A percentile compares a stretch with the other conserved stretches of the same genome.
These are phyloP conservation scores for Turdus rufiventris DNA, from an alignment of 2,113 vertebrate genomes.

Conservation along the genomic window DNA sequence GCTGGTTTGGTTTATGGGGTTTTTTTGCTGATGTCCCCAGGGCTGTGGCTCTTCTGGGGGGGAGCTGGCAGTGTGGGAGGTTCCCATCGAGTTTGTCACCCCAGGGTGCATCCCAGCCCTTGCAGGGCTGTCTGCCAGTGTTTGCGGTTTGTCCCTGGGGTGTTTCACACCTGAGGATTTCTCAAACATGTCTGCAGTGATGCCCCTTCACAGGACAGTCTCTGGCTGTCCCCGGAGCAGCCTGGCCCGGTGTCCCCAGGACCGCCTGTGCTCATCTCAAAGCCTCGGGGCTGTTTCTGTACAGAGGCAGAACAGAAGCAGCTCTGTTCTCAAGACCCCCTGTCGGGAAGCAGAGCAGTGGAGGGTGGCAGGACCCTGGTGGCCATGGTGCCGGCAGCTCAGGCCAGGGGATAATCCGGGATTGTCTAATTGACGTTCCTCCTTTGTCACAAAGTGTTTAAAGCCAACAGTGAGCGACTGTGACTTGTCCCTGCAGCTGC, in stretches of 20 bases:
- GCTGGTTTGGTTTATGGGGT: neutral
- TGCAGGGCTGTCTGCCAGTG: neutral
- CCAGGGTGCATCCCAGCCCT: rapidly evolving
- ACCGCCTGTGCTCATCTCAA: rapidly evolving
- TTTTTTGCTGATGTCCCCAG: neutral
- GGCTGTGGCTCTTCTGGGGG: neutral
- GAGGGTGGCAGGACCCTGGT: neutral
- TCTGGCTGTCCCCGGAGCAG: neutral
- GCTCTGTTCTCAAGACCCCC: neutral
- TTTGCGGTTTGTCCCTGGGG: rapidly evolving
- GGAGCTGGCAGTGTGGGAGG: neutral
- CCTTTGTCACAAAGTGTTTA: neutral
- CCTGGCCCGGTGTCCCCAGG: rapidly evolving
- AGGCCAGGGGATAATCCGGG: slow-evolving; percentile 2
- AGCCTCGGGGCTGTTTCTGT: neutral
- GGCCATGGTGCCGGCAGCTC: neutral
- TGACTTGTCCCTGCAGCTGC: slow-evolving; percentile 37
- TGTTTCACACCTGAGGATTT: neutral
- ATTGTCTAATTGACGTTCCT: slow-evolving; percentile 15
- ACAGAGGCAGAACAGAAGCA: neutral
- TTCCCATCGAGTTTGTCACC: rapidly evolving
- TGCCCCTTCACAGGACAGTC: neutral
- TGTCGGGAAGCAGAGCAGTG: neutral
- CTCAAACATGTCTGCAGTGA: neutral
- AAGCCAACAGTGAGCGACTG: slow-evolving; percentile 44